Conservation (phyloP, 1,140 invertebrate species). For the Globodera ellingtonae region DNA sequence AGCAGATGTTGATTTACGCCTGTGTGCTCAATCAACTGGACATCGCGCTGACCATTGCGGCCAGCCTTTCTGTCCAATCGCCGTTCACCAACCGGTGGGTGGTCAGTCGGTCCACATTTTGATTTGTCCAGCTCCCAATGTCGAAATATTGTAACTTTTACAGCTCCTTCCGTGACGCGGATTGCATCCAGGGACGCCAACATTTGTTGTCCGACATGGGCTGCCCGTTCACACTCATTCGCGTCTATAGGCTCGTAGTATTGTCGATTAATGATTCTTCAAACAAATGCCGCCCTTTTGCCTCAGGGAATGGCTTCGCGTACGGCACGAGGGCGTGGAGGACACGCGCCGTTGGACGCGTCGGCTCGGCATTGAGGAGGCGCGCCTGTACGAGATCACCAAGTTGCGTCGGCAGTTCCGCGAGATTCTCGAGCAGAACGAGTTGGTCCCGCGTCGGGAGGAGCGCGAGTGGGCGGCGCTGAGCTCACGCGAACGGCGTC, state of each 20-base stretch:
- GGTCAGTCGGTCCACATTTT: too few species aligned
- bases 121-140: too few species aligned
- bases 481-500: conserved; percentile 41
- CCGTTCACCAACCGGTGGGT: conserved; percentile 79
- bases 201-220: conserved; percentile 87
- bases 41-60: conserved; percentile 85
- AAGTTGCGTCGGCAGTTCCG: conserved; percentile 44
- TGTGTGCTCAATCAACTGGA: conserved; percentile 82
- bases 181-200: conserved; percentile 75
- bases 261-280: not conserved
- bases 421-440: conserved; percentile 44
- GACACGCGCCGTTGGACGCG: conserved; percentile 47
- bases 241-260: conserved; percentile 72
- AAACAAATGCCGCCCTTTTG: not conserved
- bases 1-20: conserved; percentile 88
- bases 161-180: conserved; percentile 46
- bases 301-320: conserved; percentile 40
- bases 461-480: conserved; percentile 38
- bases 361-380: conserved; percentile 47
- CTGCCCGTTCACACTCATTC: conserved; percentile 87
- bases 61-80: conserved; percentile 86
- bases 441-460: conserved; percentile 30
- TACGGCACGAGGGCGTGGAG: conserved; percentile 32
- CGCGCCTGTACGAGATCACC: conserved; percentile 47
- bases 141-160: not conserved